Evolutionary conservation across 2,888 invertebrate genomes (phyloP).

Genomic region (Opisthograptis luteolata): DNA sequence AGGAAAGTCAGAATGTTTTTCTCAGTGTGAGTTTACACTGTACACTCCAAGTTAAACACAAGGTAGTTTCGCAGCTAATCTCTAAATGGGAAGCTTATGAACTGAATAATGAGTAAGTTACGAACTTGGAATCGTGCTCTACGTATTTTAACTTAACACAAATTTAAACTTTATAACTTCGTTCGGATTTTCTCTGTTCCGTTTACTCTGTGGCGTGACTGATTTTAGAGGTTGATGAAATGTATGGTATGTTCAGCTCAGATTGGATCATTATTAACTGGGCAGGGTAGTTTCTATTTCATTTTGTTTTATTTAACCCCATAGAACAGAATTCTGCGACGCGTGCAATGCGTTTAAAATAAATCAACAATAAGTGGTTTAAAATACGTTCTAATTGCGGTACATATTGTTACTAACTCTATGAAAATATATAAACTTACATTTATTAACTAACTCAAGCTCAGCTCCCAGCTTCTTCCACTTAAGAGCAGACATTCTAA

Average conservation of each 20-base stretch:
- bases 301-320: not conserved
- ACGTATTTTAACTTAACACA: slow-evolving; percentile 21
- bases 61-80: slow-evolving; percentile 17
- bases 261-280: not conserved
- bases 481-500: no score
- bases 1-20: no score
- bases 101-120: slow-evolving; percentile 27
- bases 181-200: slow-evolving; percentile 20
- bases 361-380: no score
- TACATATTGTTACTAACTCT: no score
- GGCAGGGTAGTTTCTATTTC: no score
- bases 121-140: slow-evolving; percentile 24
- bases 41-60: slow-evolving; percentile 15
- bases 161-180: slow-evolving; percentile 24
- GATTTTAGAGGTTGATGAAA: slow-evolving; percentile 9
- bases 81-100: slow-evolving; percentile 21
- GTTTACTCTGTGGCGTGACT: no score
- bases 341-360: no score
- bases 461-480: no score
- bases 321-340: no score
- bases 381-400: no score
- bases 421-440: no score
- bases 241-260: not conserved
- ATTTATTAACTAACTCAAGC: no score
- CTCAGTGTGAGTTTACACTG: not conserved